A percentile compares a stretch with the other conserved stretches of the same genome.
phyloP scores from a whole-genome alignment of 2,797 vertebrate species.

The Sebastes oblongus region DNA sequence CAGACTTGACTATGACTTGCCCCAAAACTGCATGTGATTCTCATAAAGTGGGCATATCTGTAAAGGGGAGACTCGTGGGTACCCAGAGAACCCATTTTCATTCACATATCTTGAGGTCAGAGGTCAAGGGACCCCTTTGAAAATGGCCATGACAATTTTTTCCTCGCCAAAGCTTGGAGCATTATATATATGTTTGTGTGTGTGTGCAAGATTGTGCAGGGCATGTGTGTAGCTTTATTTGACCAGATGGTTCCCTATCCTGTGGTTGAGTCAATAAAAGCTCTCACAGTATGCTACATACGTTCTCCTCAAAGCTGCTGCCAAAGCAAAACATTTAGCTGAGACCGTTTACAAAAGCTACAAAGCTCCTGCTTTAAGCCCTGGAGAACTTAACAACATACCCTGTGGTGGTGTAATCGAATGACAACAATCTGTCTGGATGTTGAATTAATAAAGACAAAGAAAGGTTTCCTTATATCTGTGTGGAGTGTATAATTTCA shows the following conservation, averaged over 20 bases:
- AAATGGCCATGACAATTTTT: too few relatives aligned
- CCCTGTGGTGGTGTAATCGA: slow-evolving; percentile 15
- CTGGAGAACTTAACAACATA: slow-evolving; percentile 2
- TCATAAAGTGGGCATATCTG: too few relatives aligned
- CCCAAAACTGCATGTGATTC: too few relatives aligned
- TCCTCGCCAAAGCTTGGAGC: too few relatives aligned
- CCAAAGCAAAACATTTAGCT: slow-evolving; percentile 53
- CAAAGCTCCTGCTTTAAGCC: background rate
- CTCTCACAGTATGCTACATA: slow-evolving; percentile 43
- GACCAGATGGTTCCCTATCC: slow-evolving; percentile 56
- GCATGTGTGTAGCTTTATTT: slow-evolving; percentile 29
- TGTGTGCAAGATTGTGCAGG: background rate
- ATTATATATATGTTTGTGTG: background rate
- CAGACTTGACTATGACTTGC: too few relatives aligned
- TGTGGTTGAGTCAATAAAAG: slow-evolving; percentile 58
- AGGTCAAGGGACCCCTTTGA: too few relatives aligned
- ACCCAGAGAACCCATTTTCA: too few relatives aligned
- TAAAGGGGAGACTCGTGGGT: too few relatives aligned
- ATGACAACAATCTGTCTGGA: slow-evolving; percentile 9
- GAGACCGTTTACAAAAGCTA: slow-evolving; percentile 37
- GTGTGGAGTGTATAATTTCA: slow-evolving; percentile 14
- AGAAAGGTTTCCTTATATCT: background rate
- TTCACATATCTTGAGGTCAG: too few relatives aligned
- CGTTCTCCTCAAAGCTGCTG: slow-evolving; percentile 40
- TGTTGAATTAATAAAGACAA: slow-evolving; percentile 15